Conservation (phyloP, 2,113 vertebrate genomes). For the Cathartes aura region DNA sequence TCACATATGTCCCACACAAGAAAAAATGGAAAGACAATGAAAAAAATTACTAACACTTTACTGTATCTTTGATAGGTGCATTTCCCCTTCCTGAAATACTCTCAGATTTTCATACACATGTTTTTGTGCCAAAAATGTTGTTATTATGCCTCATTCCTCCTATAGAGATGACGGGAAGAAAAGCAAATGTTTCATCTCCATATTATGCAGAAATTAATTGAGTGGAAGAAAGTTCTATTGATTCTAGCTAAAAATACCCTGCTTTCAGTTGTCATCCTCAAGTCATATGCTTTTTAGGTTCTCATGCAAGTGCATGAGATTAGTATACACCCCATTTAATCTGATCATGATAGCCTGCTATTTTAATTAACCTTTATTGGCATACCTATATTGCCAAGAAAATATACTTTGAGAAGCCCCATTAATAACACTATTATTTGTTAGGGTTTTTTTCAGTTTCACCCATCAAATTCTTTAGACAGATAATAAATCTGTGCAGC, state of each 20-base stretch:
- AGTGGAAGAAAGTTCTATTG: constrained; percentile 45
- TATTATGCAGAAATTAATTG: constrained; percentile 42
- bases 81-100: neutral
- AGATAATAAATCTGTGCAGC: neutral
- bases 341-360: constrained; percentile 1
- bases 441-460: neutral
- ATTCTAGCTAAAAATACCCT: constrained; percentile 28
- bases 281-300: constrained; percentile 40
- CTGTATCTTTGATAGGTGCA: neutral
- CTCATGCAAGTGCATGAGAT: neutral
- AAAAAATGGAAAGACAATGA: neutral
- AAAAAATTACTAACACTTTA: neutral
- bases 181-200: constrained; percentile 3
- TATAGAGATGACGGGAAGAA: constrained; percentile 1
- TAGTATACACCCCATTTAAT: constrained; percentile 43
- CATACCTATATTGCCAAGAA: constrained; percentile 24
- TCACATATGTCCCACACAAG: neutral
- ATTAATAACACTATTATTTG: constrained; percentile 24
- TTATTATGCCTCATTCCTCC: neutral
- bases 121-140: neutral
- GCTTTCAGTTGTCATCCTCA: constrained; percentile 28
- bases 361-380: constrained; percentile 64
- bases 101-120: neutral
- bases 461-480: neutral
- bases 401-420: neutral